Conservation (phyloP, 2,113 vertebrate species). For the Carettochelys insculpta region DNA sequence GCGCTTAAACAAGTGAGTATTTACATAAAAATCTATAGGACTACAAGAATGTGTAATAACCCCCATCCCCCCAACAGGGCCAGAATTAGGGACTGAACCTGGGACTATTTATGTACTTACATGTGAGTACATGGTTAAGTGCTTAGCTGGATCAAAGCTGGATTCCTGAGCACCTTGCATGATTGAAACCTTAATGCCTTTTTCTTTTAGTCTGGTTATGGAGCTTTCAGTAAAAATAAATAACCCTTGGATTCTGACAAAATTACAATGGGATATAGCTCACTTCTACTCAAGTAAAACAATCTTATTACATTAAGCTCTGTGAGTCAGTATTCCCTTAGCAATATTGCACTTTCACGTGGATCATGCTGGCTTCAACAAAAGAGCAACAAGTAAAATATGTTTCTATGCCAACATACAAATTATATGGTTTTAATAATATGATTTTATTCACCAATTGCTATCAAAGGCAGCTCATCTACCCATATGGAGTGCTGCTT, state of each 20-base stretch:
- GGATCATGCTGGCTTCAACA: neutral
- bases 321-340: neutral
- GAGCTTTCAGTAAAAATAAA: neutral
- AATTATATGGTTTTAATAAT: neutral
- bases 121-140: neutral
- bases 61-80: rapidly evolving
- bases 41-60: rapidly evolving
- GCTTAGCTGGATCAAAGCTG: neutral
- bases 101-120: neutral
- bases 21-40: neutral
- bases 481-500: neutral
- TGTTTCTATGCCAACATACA: constrained; percentile 15
- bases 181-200: constrained; percentile 2
- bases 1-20: neutral
- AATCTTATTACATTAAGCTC: neutral
- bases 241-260: neutral
- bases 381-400: constrained; percentile 64
- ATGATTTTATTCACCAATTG: neutral
- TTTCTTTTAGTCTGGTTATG: neutral
- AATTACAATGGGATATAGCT: neutral
- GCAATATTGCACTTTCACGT: neutral
- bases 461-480: neutral
- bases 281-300: neutral
- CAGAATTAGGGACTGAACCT: rapidly evolving
- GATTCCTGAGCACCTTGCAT: neutral